Conservation (phyloP, 92 coral and sea anemone species). For the Palythoa grandis region DNA sequence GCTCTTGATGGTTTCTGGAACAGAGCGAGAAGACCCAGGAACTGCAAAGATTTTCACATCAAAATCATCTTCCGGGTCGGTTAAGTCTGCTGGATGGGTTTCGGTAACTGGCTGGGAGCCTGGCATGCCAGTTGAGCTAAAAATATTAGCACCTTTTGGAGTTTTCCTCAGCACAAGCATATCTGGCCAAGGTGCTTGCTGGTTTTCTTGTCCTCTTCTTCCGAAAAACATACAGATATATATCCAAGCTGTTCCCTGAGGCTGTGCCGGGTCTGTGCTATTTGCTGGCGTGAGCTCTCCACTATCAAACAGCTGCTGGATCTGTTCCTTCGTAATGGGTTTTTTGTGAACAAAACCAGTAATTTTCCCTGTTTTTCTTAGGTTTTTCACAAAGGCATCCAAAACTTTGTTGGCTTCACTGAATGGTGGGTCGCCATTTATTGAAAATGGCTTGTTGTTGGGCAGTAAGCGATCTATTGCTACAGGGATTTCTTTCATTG, state of each 20-base stretch:
- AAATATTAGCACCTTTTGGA: constrained; percentile 51
- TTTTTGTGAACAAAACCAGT: too few species aligned
- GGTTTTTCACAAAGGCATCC: constrained; percentile 56
- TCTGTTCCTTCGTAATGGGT: too few species aligned
- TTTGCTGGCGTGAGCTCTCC: too few species aligned
- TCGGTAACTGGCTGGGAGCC: constrained; percentile 52
- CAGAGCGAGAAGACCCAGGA: background rate
- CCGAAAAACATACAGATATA: too few species aligned
- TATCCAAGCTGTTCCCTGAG: too few species aligned
- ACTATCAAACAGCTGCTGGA: too few species aligned
- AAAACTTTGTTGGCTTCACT: constrained; percentile 55
- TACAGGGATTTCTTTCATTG: constrained; percentile 54
- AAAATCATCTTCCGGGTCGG: constrained; percentile 39
- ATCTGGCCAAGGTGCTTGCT: constrained; percentile 7
- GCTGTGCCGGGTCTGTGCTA: too few species aligned
- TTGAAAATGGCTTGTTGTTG: constrained; percentile 26
- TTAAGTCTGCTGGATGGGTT: constrained; percentile 57
- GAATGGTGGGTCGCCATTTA: background rate
- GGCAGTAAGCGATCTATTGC: constrained; percentile 57
- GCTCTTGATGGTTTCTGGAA: constrained; percentile 32
- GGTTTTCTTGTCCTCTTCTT: constrained; percentile 30
- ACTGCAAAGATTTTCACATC: constrained; percentile 21
- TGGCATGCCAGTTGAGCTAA: constrained; percentile 50
- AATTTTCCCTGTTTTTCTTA: constrained; percentile 18
- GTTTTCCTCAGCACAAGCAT: constrained; percentile 52